phyloP scores from a whole-genome alignment of 37 sponge, comb jelly and placozoan species.

The Spongilla lacustris region DNA sequence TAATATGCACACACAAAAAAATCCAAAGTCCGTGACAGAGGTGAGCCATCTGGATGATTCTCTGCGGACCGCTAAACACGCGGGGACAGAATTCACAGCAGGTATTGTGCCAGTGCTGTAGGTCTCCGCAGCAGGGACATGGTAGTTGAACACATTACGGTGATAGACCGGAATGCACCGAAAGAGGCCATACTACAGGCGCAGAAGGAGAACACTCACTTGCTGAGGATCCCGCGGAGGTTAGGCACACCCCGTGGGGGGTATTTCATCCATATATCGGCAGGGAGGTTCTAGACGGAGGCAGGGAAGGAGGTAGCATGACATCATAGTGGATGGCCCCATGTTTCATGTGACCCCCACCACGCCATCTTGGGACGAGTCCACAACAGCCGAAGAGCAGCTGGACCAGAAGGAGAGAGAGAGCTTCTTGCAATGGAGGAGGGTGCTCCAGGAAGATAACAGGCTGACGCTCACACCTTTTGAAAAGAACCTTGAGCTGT shows the following conservation, averaged over 20 bases:
- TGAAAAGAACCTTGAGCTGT: constrained; percentile 79
- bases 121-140: too few relatives aligned
- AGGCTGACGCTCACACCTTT: constrained; percentile 75
- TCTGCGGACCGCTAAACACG: constrained; percentile 86
- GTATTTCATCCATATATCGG: too few relatives aligned
- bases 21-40: constrained; percentile 87
- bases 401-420: constrained; percentile 70
- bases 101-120: too few relatives aligned
- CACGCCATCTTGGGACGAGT: constrained; percentile 57
- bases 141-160: too few relatives aligned
- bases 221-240: constrained; percentile 86
- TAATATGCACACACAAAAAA: too few relatives aligned
- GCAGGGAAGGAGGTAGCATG: too few relatives aligned
- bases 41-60: constrained; percentile 86
- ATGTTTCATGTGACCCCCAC: too few relatives aligned
- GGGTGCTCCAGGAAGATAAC: constrained; percentile 67
- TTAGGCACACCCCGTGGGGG: too few relatives aligned
- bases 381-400: constrained; percentile 54
- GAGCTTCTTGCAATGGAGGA: constrained; percentile 71
- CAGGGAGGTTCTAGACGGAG: too few relatives aligned
- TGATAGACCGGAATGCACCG: constrained; percentile 47
- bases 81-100: constrained; percentile 93
- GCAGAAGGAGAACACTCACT: constrained; percentile 61
- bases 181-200: constrained; percentile 40
- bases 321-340: too few relatives aligned